Conservation (phyloP, 2,888 invertebrate genomes). For the Plebejus melissa region DNA sequence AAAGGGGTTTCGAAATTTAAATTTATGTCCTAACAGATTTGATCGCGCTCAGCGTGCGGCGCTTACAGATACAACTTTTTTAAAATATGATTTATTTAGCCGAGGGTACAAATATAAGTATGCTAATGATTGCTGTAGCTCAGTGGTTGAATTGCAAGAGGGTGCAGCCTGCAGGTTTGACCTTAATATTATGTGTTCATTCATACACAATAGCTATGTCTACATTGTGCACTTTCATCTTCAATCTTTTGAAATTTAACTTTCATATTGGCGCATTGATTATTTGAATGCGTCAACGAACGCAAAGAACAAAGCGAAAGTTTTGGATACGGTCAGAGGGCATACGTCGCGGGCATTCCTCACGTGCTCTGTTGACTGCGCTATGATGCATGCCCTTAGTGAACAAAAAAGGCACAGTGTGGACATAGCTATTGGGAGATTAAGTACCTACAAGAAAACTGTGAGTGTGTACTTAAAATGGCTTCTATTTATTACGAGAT, state of each 20-base stretch:
- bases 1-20: slow-evolving; percentile 73
- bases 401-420: no score
- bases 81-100: slow-evolving; percentile 65
- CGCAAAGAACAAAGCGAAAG: no score
- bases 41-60: slow-evolving; percentile 71
- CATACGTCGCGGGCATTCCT: no score
- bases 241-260: no score
- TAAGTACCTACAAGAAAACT: background rate
- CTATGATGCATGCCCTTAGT: no score
- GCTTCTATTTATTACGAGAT: background rate
- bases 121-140: background rate
- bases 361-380: no score
- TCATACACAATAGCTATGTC: background rate
- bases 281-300: no score
- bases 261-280: no score
- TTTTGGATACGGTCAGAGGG: no score
- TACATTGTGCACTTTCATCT: no score
- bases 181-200: background rate
- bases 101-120: slow-evolving; percentile 48
- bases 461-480: background rate
- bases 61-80: slow-evolving; percentile 60
- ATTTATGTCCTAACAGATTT: slow-evolving; percentile 78
- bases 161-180: background rate
- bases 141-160: background rate
- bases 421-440: no score